Conservation (phyloP, 2,888 invertebrate species). For the Pseudococcus jackbeardsleyi region DNA sequence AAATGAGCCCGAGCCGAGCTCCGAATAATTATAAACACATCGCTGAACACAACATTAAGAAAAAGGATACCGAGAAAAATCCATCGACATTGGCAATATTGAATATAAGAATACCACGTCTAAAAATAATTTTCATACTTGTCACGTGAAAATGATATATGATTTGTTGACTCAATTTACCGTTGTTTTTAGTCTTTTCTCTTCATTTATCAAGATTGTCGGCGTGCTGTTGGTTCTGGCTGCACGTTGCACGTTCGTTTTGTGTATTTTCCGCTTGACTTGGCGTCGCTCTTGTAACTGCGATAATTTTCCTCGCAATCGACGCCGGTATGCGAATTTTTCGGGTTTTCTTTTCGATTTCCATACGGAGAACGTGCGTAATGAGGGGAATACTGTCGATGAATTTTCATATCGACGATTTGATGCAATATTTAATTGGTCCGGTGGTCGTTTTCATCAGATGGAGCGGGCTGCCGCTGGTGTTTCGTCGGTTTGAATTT, state of each 20-base stretch:
- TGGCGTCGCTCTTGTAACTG: background rate
- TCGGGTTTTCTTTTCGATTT: background rate
- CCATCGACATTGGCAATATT: no score
- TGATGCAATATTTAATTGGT: background rate
- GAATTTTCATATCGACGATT: background rate
- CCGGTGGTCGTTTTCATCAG: background rate
- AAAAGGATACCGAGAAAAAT: no score
- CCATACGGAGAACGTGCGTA: background rate
- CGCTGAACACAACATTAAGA: no score
- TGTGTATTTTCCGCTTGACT: slow-evolving; percentile 37
- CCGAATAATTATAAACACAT: no score
- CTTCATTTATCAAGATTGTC: slow-evolving; percentile 13
- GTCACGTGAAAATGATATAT: slow-evolving; percentile 1
- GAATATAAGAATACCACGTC: no score
- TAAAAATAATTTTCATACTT: slow-evolving; percentile 3
- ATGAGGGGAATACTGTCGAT: background rate
- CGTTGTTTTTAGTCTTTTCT: slow-evolving; percentile 22
- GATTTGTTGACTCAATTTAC: slow-evolving; percentile 5
- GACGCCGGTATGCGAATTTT: background rate
- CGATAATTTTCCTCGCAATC: background rate
- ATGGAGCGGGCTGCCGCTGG: background rate
- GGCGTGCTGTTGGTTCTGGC: no score
- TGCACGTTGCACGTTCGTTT: slow-evolving; percentile 11
- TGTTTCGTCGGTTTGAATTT: no score
- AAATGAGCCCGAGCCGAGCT: no score